Percentiles rank a stretch among this genome's conserved stretches.
These are phyloP conservation scores for Rhorus exstirpatorius DNA, from an alignment of 2,888 invertebrate genomes.

Conservation along the genomic window DNA sequence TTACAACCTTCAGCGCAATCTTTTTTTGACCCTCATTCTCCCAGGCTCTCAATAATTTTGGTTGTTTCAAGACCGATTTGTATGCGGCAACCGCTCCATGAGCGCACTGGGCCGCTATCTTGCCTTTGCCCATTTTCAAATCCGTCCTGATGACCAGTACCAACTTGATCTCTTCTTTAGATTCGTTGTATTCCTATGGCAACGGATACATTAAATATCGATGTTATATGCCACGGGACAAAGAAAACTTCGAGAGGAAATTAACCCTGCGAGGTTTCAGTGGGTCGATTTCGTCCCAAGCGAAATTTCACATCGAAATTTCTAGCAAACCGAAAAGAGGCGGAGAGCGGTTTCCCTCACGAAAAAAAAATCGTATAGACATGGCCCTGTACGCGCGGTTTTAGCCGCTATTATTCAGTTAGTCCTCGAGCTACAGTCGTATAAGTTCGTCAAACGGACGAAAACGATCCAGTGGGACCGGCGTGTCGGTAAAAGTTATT, in stretches of 20 bases:
- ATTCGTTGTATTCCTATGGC: constrained; percentile 36
- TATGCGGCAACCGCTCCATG: constrained; percentile 97
- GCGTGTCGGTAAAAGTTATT: no score
- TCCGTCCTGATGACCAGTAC: constrained; percentile 95
- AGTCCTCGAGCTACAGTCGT: no score
- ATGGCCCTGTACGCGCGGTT: no score
- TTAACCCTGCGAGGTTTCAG: no score
- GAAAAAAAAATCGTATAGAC: no score
- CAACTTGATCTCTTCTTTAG: constrained; percentile 90
- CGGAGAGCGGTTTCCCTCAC: no score
- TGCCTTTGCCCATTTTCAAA: constrained; percentile 97
- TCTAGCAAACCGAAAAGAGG: no score
- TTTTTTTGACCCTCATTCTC: constrained; percentile 93
- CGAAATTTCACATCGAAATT: no score
- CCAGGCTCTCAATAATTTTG: constrained; percentile 89
- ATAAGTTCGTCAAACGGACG: no score
- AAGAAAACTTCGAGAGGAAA: not conserved
- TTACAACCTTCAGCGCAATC: constrained; percentile 91
- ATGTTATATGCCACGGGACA: not conserved
- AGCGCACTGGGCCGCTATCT: constrained; percentile 97
- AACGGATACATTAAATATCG: constrained; percentile 18
- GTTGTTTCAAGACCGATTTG: constrained; percentile 90
- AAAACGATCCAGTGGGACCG: no score
- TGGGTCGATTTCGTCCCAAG: no score
- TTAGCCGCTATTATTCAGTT: no score